Percentiles rank a stretch among this genome's conserved stretches.
These are phyloP conservation scores for Actias luna DNA, from an alignment of 2,888 invertebrate genomes.

Conservation along the genomic window DNA sequence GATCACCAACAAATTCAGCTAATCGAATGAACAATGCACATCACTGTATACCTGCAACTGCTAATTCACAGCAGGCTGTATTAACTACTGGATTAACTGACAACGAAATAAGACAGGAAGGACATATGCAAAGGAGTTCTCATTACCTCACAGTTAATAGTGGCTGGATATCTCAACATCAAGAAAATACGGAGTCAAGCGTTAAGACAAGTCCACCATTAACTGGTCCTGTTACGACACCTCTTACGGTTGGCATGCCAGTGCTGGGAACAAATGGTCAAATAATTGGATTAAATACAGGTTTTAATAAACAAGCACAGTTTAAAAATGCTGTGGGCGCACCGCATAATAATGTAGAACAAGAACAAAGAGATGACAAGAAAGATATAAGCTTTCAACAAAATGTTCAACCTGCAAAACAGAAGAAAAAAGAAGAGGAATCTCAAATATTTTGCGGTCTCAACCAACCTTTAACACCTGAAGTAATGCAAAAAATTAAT, in stretches of 20 bases:
- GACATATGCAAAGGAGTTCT: constrained; percentile 64
- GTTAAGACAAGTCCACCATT: constrained; percentile 48
- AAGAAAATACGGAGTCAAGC: constrained; percentile 52
- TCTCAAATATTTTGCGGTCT: constrained; percentile 73
- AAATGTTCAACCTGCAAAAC: constrained; percentile 43
- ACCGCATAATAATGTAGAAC: constrained; percentile 42
- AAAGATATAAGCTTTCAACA: constrained; percentile 47
- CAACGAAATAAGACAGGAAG: constrained; percentile 59
- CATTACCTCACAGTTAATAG: constrained; percentile 76
- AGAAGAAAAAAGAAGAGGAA: constrained; percentile 61
- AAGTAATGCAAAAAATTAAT: constrained; percentile 80
- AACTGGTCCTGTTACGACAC: constrained; percentile 38
- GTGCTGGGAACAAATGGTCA: constrained; percentile 83
- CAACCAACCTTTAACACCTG: constrained; percentile 73
- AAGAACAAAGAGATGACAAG: constrained; percentile 58
- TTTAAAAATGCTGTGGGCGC: constrained; percentile 48
- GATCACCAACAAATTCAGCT: constrained; percentile 47
- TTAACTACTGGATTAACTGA: constrained; percentile 48
- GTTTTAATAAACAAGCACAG: constrained; percentile 54
- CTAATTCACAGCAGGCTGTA: constrained; percentile 48
- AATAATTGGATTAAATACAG: constrained; percentile 81
- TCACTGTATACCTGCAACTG: constrained; percentile 46
- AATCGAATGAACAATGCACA: constrained; percentile 48
- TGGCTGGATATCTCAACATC: constrained; percentile 74
- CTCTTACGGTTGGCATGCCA: constrained; percentile 59